Evolutionary conservation across 2,113 vertebrate species (phyloP), one percentile per base, ranked within the genome.

Genomic region (Silurus meridionalis): DNA sequence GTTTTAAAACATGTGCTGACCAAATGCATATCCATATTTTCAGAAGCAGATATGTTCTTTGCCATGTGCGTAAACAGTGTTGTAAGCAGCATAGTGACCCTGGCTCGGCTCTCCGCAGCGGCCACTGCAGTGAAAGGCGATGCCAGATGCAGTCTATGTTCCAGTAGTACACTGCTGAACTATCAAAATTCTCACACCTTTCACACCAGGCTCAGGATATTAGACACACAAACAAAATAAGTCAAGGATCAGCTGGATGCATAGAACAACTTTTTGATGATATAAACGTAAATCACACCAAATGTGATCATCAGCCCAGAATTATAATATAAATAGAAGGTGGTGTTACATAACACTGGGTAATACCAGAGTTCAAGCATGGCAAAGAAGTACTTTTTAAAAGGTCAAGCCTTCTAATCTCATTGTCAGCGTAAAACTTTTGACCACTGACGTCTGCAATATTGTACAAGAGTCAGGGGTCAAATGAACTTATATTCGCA

Each of bases 61-160:
- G 17, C 21, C n/a, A 21, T 80, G 25, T 79, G n/a, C 11, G 28
- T 28, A 80, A 84, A 53, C 37, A n/a, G 52, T n/a, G 25, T n/a
- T 87, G 83, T 84, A 86, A 81, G 78, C 55, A 78, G 46, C 57
- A 61, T 81, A 80, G 9, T 83, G 83, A 67, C 37, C 88, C 83
- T n/a, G 19, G 53, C 66, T 58, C 80, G 60, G 86, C 83, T 83
- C 64, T 66, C 57, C 15, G 82, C 88, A 79, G 77, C n/a, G 19
- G 66, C 17, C 52, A 86, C 88, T 89, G 88, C 88, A 83, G 86
- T 85, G 86, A 87, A 89, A 87, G 84, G 37, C 80, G 86, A 87
- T 75, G 66, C 84, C 52, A 61, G 60, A 63, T 52, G 11, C 83
- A 85, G 83, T 57, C 57, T 11, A 79, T 66, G 6, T 21, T n/a